These are phyloP conservation scores for Lasioglossum baleicum DNA, from an alignment of 1,140 invertebrate species.

Conservation along the genomic window DNA sequence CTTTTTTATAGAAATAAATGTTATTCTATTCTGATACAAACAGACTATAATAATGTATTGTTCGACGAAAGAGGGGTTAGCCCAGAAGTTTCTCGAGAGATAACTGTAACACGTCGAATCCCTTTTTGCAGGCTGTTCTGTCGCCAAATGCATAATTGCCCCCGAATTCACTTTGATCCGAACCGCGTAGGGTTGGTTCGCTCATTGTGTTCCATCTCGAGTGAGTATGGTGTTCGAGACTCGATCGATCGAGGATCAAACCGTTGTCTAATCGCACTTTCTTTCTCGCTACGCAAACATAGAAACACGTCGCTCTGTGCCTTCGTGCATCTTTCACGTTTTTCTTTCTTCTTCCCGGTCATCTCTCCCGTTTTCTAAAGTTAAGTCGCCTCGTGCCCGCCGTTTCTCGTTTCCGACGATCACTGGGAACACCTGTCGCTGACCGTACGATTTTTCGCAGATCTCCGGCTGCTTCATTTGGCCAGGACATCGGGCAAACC, in stretches of 20 bases:
- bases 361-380: neutral
- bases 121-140: neutral
- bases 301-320: neutral
- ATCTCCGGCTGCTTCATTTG: constrained; percentile 30
- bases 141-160: neutral
- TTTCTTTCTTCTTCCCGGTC: neutral
- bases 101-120: neutral
- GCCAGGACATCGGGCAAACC: constrained; percentile 14
- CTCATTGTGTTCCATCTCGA: neutral
- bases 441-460: constrained; percentile 55
- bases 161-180: too few species aligned
- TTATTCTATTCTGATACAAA: constrained; percentile 52
- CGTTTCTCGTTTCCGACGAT: neutral
- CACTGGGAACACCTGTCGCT: neutral
- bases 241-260: neutral
- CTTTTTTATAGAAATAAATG: constrained; percentile 62
- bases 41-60: neutral
- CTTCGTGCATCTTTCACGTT: neutral
- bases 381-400: neutral
- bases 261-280: neutral
- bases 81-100: too few species aligned
- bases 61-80: neutral
- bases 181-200: too few species aligned
- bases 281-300: neutral
- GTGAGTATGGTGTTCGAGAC: neutral